Evolutionary conservation across 2,888 invertebrate species (phyloP).

Genomic region (Macaria liturata): DNA sequence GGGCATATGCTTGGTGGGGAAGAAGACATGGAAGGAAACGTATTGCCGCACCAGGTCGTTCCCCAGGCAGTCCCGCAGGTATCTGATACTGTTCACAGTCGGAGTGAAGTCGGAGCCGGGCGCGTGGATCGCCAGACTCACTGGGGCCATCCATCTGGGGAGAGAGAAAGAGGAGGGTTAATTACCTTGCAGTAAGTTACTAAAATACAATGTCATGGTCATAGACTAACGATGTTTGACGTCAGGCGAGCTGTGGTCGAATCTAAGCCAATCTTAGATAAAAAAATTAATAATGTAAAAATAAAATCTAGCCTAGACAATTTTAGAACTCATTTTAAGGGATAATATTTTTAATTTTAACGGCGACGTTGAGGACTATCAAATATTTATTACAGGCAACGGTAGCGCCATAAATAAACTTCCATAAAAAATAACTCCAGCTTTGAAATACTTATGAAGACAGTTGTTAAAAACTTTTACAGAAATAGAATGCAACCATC

Average conservation of each 20-base stretch:
- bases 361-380: no score
- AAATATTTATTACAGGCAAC: slow-evolving; percentile 1
- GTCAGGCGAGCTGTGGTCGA: no score
- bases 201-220: no score
- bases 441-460: no score
- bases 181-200: no score
- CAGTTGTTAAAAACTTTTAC: no score
- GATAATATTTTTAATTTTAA: neutral
- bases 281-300: no score
- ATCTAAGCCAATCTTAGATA: no score
- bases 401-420: neutral
- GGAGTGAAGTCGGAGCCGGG: slow-evolving; percentile 92
- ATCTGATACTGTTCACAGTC: slow-evolving; percentile 91
- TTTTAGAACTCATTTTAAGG: slow-evolving; percentile 3
- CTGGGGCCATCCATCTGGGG: slow-evolving; percentile 91
- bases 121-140: slow-evolving; percentile 94
- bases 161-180: neutral
- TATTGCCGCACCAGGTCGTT: slow-evolving; percentile 88
- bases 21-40: slow-evolving; percentile 95
- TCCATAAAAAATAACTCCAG: no score
- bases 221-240: no score
- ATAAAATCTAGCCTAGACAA: no score
- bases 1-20: slow-evolving; percentile 93
- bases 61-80: slow-evolving; percentile 89
- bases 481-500: no score